Evolutionary conservation across 1,140 invertebrate genomes (phyloP).

Genomic region (Vanessa tameamea): DNA sequence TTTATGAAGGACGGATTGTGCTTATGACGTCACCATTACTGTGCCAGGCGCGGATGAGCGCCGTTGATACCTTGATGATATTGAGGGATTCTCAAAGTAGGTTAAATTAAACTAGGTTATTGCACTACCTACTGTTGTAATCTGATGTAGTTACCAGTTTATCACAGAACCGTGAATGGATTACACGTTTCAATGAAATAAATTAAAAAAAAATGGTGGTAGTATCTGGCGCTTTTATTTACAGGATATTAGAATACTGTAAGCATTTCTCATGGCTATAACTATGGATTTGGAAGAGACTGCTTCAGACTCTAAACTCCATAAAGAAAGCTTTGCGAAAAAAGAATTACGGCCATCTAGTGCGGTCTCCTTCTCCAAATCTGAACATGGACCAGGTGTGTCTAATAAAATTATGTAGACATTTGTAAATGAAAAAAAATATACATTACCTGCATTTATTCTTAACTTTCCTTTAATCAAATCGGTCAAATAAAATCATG

Average conservation of each 20-base stretch:
- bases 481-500: too few relatives aligned
- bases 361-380: conserved; percentile 72
- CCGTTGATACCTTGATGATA: conserved; percentile 62
- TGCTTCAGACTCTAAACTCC: conserved; percentile 71
- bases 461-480: neutral
- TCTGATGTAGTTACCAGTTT: conserved; percentile 57
- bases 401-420: neutral
- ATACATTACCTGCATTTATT: neutral
- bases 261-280: conserved; percentile 70
- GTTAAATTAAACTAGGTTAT: conserved; percentile 81
- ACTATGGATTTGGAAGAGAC: conserved; percentile 74
- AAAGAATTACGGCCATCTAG: conserved; percentile 72
- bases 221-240: conserved; percentile 47
- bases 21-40: conserved; percentile 70
- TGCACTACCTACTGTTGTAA: conserved; percentile 65
- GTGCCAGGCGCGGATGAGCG: conserved; percentile 75
- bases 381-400: conserved; percentile 72
- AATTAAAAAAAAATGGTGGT: conserved; percentile 49
- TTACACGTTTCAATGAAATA: conserved; percentile 33
- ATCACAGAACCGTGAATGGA: conserved; percentile 42
- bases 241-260: conserved; percentile 48
- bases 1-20: conserved; percentile 54
- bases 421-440: neutral
- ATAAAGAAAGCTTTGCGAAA: conserved; percentile 68
- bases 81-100: conserved; percentile 73